Conservation (phyloP, 2,113 vertebrate genomes). For the Aleadryas rufinucha region DNA sequence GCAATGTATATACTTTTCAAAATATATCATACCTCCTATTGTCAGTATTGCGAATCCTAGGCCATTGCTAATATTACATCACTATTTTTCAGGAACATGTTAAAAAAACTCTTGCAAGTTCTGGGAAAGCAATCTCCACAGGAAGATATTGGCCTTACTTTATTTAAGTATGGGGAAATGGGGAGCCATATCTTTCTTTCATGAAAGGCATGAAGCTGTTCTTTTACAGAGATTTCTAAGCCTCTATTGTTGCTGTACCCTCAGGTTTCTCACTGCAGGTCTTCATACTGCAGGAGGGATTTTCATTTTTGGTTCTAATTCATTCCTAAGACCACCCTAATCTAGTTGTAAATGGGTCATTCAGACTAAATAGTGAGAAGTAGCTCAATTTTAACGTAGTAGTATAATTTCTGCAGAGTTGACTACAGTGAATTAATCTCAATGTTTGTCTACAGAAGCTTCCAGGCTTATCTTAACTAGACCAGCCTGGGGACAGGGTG, state of each 20-base stretch:
- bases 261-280: background rate
- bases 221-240: background rate
- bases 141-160: background rate
- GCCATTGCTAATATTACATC: background rate
- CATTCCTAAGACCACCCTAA: background rate
- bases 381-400: background rate
- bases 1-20: background rate
- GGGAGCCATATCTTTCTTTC: background rate
- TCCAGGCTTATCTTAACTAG: background rate
- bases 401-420: background rate
- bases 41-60: background rate
- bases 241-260: background rate
- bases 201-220: background rate
- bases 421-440: background rate
- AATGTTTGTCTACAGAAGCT: background rate
- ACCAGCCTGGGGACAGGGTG: background rate
- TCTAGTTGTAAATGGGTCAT: background rate
- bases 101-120: background rate
- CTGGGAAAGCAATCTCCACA: background rate
- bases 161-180: background rate
- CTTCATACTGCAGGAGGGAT: background rate
- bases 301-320: background rate
- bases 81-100: background rate
- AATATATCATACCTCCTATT: background rate
- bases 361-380: background rate